Evolutionary conservation across 2,888 invertebrate species (phyloP), one percentile per base, ranked within the genome.

Genomic region (Aleiodes testaceus): DNA sequence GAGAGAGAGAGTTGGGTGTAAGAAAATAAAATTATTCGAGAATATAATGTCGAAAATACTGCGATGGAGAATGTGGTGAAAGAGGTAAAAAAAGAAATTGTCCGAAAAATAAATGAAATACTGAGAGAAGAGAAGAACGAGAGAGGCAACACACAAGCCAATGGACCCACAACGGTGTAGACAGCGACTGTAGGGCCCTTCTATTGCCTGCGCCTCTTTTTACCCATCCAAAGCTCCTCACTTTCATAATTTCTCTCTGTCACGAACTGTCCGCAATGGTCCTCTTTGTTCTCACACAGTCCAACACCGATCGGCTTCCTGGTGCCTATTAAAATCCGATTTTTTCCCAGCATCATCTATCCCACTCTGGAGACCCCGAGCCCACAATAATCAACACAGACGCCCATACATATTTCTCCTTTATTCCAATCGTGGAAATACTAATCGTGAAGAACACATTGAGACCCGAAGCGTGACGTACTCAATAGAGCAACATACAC

Each of bases 181-280:
- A 45, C 18, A 42, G 45, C 61, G 44, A 20, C 50, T 14, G 53
- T 36, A 70, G 72, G 61, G 47, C 14, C 66, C 55, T n/a, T 12
- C 16, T n/a, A 26, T 44, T 11, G 50, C 69, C 53, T 36, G 36
- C 2, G 7, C 36, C 50, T 63, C 50, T 68, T 63, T n/a, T 45
- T 50, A 52, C 67, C 55, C 55, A 26, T 50, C 16, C 63, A 52
- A 45, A 45, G 11, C 59, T 26, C 18, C 45, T 69, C 69, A 68
- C 70, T 69, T 77, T 75, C 73, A 77, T 77, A 77, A 77, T 77
- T 77, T 77, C 73, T 72, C 77, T 75, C 75, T 75, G 75, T 75
- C 77, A 75, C 75, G 77, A 77, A 18, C 73, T 75, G 74, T 77
- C 74, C 72, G 70, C 18, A 73, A 73, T 77, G 72, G 73, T 77